Base-by-base conservation (phyloP, 2,888 invertebrate genomes). In the Unio delphinus region DNA sequence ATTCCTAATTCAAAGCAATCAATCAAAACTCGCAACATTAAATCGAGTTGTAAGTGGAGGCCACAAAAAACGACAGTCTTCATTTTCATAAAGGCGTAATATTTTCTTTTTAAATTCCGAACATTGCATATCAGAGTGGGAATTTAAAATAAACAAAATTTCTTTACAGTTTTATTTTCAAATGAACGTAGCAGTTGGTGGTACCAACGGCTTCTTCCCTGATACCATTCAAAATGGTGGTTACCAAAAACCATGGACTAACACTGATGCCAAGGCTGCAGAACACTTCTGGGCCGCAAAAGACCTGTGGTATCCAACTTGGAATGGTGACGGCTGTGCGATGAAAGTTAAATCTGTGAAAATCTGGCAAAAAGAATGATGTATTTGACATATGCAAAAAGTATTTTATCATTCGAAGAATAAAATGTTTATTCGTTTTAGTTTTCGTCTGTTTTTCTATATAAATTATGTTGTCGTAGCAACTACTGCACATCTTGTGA, bases 101-200 rank as follows among this genome's bases (percentile, higher is more conserved):
- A 11, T 45, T 45, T 45, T 45, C 11, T 45, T 11, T 34, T 34
- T 5, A 8, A 45, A 45, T 11, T 11, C 45, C 11, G 2, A 45
- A 45, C 11, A 45, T 11, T 45, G 45, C 1, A 45, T 45, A 45
- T 45, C 3, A 45, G 8, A 11, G 45, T 45, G 11, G 45, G 45
- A 45, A 45, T 45, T 45, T 45, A 34, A 45, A 45, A 11, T 45
- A 45, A 45, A 45, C 11, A 34, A 66, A 18, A 30, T 59, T 58
- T 65, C 55, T 59, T 67, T 64, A 26, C 70, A 74, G 73, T 76
- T 76, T 61, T 76, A 70, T 69, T 26, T 76, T 58, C 74, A 74
- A 57, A 61, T 76, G 23, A 76, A 76, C 65, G 74, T 74, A n/a
- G 74, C 76, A 18, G 74, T 76, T 28, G 76, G 76, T 28, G 76